Evolutionary conservation across 2,888 invertebrate genomes (phyloP).

Genomic region (Limnephilus marmoratus): DNA sequence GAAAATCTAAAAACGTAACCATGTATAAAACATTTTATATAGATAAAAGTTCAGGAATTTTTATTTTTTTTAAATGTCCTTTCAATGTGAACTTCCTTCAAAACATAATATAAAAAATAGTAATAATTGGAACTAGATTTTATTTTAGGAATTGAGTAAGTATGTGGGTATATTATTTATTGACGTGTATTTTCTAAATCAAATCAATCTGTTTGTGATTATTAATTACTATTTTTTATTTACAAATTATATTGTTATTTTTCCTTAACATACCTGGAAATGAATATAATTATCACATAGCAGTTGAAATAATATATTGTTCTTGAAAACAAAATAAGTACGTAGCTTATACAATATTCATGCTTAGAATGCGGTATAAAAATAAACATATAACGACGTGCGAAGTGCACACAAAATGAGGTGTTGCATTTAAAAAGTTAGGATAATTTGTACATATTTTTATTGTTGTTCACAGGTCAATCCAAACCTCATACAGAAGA

Average conservation of each 20-base stretch:
- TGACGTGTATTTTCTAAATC: not conserved
- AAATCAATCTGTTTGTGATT: not conserved
- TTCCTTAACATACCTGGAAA: not conserved
- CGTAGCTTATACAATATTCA: not conserved
- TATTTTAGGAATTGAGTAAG: too few relatives aligned
- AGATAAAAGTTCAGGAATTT: too few relatives aligned
- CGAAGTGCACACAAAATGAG: too few relatives aligned
- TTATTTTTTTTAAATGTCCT: too few relatives aligned
- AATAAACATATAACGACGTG: too few relatives aligned
- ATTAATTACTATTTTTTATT: too few relatives aligned
- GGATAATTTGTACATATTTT: not conserved
- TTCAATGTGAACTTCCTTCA: too few relatives aligned
- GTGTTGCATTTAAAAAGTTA: too few relatives aligned
- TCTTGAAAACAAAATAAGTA: not conserved
- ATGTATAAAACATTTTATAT: too few relatives aligned
- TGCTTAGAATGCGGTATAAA: not conserved
- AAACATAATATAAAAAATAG: too few relatives aligned
- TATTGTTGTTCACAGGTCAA: slow-evolving; percentile 71
- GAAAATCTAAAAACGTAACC: too few relatives aligned
- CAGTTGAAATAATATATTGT: not conserved
- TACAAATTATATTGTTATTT: not conserved
- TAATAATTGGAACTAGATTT: too few relatives aligned
- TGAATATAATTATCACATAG: not conserved
- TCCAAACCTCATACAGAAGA: slow-evolving; percentile 84
- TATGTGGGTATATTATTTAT: not conserved